These are phyloP conservation scores for Melieria picta DNA, from an alignment of 2,888 invertebrate species.

Conservation along the genomic window DNA sequence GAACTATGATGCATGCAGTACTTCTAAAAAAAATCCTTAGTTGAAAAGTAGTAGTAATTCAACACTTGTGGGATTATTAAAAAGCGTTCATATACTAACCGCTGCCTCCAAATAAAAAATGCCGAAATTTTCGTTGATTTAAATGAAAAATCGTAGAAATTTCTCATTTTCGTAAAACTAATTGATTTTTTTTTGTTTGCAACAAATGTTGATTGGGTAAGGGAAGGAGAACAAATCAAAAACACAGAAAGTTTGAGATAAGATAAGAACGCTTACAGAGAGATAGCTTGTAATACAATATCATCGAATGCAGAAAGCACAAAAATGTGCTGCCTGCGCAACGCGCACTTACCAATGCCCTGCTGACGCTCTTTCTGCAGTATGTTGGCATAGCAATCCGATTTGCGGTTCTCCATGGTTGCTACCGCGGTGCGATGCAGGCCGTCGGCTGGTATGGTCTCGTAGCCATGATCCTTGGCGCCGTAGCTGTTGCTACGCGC, in stretches of 20 bases:
- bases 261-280: neutral
- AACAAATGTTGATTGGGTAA: constrained; percentile 34
- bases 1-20: no score
- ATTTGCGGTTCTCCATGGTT: constrained; percentile 61
- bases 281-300: neutral
- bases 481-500: constrained; percentile 65
- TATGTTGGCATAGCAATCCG: constrained; percentile 64
- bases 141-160: constrained; percentile 52
- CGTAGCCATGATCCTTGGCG: constrained; percentile 72
- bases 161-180: constrained; percentile 63
- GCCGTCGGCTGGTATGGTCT: constrained; percentile 68
- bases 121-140: constrained; percentile 54
- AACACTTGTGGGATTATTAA: constrained; percentile 13
- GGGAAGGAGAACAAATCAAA: constrained; percentile 33
- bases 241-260: constrained; percentile 27
- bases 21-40: no score
- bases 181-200: constrained; percentile 31
- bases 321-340: neutral
- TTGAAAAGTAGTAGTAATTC: no score
- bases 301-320: neutral
- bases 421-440: constrained; percentile 41
- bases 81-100: constrained; percentile 54
- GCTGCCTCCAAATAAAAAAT: constrained; percentile 60
- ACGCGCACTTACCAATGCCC: constrained; percentile 52
- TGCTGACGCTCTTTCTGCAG: constrained; percentile 62